Evolutionary conservation across 2,113 vertebrate species (phyloP), one percentile per base, ranked within the genome.

Genomic region (Megalops atlanticus): DNA sequence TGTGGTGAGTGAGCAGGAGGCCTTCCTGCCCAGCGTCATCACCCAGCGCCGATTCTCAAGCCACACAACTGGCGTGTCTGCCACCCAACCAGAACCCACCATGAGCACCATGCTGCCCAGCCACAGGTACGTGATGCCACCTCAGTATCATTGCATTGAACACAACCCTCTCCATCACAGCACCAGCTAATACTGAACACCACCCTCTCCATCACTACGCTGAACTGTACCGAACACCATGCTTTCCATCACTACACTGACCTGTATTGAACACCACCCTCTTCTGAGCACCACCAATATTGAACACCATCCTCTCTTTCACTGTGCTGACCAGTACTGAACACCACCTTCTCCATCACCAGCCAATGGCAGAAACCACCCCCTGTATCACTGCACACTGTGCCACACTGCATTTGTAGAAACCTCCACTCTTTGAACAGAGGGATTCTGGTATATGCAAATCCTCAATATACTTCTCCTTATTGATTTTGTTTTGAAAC

Each of bases 1-100:
- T 86, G 97, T 99, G 93, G 97, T 99, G 94, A 99, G 98, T 92
- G 98, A 99, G 88, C 97, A 98, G 3, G 98, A 99, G 92, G 94
- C 96, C 82, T 98, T 96, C 93, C 92, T 98, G 84, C 94, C 97
- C 86, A 93, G 95, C 38, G 83, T 94, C 90, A 94, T 96, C 82
- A 94, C 96, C 72, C 96, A 97, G 89, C 95, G 98, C 35, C 92
- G 97, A 5, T 98, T 99, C 93, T 99, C 97, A 93, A 99, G 97
- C 91, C 97, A 99, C 75, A 93, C 96, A 92, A 97, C 98, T 39
- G 96, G 96, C 85, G 85, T 95, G 15, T 95, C 94, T 12, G 85
- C 95, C 88, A 92, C 92, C 88, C 96, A 97, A 89, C 90, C 96
- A 38, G 96, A 98, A 84, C 92, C 93, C 78, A 95, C 96, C 82